A percentile compares a stretch with the other conserved stretches of the same genome.
These are phyloP conservation scores for Pyrocephalus nanus DNA, from an alignment of 2,797 vertebrate species.

Conservation along the genomic window DNA sequence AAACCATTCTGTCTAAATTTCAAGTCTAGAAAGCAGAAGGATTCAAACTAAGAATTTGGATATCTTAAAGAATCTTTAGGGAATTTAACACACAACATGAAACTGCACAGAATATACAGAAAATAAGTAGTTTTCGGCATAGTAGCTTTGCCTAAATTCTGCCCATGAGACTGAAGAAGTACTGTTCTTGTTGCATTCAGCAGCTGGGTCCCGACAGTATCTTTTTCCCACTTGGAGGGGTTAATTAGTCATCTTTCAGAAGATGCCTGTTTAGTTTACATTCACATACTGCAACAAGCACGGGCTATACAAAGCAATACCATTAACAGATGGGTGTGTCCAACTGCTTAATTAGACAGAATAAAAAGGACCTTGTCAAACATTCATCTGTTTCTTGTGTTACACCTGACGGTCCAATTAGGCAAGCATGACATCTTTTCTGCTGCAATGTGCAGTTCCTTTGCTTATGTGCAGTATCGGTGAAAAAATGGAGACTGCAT, in stretches of 20 bases:
- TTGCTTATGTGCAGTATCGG: slow-evolving; percentile 40
- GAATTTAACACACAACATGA: slow-evolving; percentile 40
- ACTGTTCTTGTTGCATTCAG: slow-evolving; percentile 67
- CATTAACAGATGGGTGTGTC: slow-evolving; percentile 75
- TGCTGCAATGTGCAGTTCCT: slow-evolving; percentile 46
- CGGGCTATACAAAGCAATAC: slow-evolving; percentile 67
- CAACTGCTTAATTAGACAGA: slow-evolving; percentile 78
- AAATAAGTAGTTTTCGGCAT: slow-evolving; percentile 61
- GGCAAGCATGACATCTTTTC: slow-evolving; percentile 64
- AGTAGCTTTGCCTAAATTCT: slow-evolving; percentile 63
- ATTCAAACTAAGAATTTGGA: slow-evolving; percentile 58
- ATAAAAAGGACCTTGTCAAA: slow-evolving; percentile 77
- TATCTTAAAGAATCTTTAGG: slow-evolving; percentile 65
- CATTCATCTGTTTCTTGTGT: slow-evolving; percentile 75
- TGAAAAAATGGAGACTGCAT: slow-evolving; percentile 59
- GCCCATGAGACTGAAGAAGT: slow-evolving; percentile 66
- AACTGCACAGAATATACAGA: slow-evolving; percentile 34
- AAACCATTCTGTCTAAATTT: slow-evolving; percentile 59
- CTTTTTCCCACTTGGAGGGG: slow-evolving; percentile 60
- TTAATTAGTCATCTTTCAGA: slow-evolving; percentile 80
- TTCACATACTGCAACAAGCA: slow-evolving; percentile 65
- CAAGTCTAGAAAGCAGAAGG: slow-evolving; percentile 41
- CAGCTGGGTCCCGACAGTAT: slow-evolving; percentile 67
- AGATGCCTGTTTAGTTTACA: slow-evolving; percentile 69
- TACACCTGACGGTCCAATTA: slow-evolving; percentile 77